Evolutionary conservation across 2,888 invertebrate genomes (phyloP).

Genomic region (Pyrocoelia pectoralis): DNA sequence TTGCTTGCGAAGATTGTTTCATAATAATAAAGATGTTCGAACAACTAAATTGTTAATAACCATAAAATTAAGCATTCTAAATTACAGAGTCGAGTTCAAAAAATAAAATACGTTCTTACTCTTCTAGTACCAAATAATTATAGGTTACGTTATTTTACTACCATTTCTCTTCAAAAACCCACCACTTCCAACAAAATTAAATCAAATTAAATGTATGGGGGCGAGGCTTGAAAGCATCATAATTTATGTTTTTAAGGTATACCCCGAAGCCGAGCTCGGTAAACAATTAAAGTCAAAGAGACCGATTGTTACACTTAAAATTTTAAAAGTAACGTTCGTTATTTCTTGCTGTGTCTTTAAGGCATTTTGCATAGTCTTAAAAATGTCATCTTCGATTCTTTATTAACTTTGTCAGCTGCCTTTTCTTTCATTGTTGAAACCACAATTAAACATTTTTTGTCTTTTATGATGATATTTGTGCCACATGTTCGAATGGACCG

Average conservation of each 20-base stretch:
- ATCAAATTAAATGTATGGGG: slow-evolving; percentile 3
- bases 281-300: background rate
- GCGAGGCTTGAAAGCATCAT: background rate
- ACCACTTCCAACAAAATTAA: slow-evolving; percentile 7
- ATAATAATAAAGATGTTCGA: slow-evolving; percentile 13
- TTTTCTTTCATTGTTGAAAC: too few species aligned
- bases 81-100: slow-evolving; percentile 13
- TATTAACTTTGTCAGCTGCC: too few species aligned
- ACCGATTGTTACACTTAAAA: background rate
- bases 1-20: background rate
- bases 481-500: too few species aligned
- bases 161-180: slow-evolving; percentile 6
- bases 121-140: slow-evolving; percentile 4
- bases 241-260: slow-evolving; percentile 5
- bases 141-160: slow-evolving; percentile 7
- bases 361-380: too few species aligned
- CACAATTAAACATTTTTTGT: too few species aligned
- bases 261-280: background rate
- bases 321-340: too few species aligned
- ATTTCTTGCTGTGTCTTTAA: too few species aligned
- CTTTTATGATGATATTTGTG: too few species aligned
- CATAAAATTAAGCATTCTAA: slow-evolving; percentile 22
- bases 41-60: slow-evolving; percentile 22
- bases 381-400: too few species aligned
- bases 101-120: slow-evolving; percentile 3